Evolutionary conservation across 2,113 vertebrate genomes (phyloP).

Genomic region (Gobio gobio): DNA sequence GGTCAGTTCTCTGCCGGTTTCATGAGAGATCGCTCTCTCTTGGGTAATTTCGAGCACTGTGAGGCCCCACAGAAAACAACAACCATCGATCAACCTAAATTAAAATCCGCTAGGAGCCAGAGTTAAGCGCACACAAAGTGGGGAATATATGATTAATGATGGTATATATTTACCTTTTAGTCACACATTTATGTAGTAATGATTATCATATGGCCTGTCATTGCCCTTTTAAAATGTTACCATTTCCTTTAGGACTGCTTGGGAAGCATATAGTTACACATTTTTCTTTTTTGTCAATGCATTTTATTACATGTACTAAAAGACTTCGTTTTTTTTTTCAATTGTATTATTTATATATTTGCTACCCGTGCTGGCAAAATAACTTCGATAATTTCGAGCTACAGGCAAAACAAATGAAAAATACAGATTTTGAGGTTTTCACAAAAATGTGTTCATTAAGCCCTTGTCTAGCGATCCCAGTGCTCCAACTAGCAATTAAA

Average conservation of each 20-base stretch:
- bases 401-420: no score
- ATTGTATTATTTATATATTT: not conserved
- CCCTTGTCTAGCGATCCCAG: no score
- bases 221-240: conserved; percentile 3
- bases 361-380: no score
- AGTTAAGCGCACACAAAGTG: conserved; percentile 19
- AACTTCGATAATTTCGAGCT: no score
- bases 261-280: not conserved
- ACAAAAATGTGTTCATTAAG: no score
- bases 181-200: conserved; percentile 14
- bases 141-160: conserved; percentile 33
- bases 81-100: conserved; percentile 35
- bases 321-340: not conserved
- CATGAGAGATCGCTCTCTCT: conserved; percentile 15
- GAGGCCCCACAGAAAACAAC: conserved; percentile 26
- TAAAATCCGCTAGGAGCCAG: conserved; percentile 5
- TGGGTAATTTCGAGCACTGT: not conserved
- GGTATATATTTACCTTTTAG: conserved; percentile 24
- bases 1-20: conserved; percentile 14
- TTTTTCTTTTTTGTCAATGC: not conserved
- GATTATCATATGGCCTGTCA: conserved; percentile 32
- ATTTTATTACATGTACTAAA: not conserved
- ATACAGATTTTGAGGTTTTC: no score
- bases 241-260: not conserved
- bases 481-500: no score